Evolutionary conservation across 1,140 invertebrate species (phyloP), one percentile per base, ranked within the genome.

Genomic region (Cotesia typhae): DNA sequence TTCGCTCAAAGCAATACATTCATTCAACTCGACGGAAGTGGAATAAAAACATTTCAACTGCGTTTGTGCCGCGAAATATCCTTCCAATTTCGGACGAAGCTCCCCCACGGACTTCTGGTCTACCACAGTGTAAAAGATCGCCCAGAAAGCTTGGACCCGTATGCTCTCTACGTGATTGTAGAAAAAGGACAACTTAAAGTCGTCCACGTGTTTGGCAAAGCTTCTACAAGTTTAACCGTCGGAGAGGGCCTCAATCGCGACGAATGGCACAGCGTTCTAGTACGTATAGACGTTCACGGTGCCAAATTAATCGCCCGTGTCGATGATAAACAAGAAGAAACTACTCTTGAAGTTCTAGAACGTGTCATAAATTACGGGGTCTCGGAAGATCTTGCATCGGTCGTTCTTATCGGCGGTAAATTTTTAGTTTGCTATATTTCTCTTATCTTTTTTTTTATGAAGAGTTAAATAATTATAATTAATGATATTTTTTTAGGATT

Each of bases 161-260:
- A 96, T 80, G 94, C 95, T 69, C 87, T 96, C 20, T 96, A 96
- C 84, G 93, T 96, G 47, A 95, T 95, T 77, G 92, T 96, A 35
- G 94, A 95, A 81, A 95, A 95, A 82, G 94, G 94, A 35, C 93
- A 95, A 83, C 83, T 96, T 10, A 95, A 95, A 88, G 92, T 96
- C 61, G 94, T 96, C n/a, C 94, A 95, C 82, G 93, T 95, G 17
- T 95, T 95, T 84, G 94, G 94, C 1, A 94, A 95, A 83, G 91
- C 93, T 82, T 91, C 93, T 60, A 95, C 94, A 4, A 94, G 93
- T 71, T 74, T 95, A 52, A 95, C 93, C 3, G 93, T 96, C n/a
- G 94, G 94, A 47, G 90, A 94, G 84, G 95, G 94, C 10, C 85
- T 97, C 28, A 96, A 97, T 84, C 89, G 93, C 78, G 94, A 97